These are phyloP conservation scores for Halcyon senegalensis DNA, from an alignment of 2,113 vertebrate species.

Conservation along the genomic window DNA sequence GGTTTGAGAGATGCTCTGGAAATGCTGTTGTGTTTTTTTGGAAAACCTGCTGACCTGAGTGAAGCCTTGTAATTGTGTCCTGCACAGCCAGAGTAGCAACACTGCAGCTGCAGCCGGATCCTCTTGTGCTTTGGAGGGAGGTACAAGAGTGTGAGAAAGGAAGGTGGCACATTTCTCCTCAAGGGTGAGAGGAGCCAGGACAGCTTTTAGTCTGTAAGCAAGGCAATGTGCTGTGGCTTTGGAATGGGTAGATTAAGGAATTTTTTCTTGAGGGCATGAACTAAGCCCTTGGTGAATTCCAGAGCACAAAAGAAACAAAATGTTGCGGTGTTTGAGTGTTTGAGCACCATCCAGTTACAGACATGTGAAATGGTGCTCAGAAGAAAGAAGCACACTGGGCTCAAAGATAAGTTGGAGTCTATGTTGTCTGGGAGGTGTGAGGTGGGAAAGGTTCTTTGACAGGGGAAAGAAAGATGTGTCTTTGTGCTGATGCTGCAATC, in stretches of 20 bases:
- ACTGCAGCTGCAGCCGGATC: background rate
- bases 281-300: background rate
- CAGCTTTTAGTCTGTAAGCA: accelerated
- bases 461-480: background rate
- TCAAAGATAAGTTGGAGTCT: background rate
- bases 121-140: background rate
- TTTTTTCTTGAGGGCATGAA: background rate
- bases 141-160: accelerated
- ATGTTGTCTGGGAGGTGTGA: background rate
- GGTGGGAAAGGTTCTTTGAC: background rate
- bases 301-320: background rate
- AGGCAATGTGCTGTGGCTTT: background rate
- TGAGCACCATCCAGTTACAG: background rate
- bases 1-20: background rate
- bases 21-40: background rate
- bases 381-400: background rate
- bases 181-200: background rate
- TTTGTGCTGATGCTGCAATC: background rate
- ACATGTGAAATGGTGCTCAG: background rate
- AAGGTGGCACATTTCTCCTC: background rate
- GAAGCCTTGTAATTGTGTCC: accelerated
- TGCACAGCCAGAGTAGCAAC: background rate
- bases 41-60: background rate
- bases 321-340: background rate
- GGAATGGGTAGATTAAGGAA: background rate